These are phyloP conservation scores for Eubucco bourcierii DNA, from an alignment of 2,113 vertebrate genomes.

Conservation along the genomic window DNA sequence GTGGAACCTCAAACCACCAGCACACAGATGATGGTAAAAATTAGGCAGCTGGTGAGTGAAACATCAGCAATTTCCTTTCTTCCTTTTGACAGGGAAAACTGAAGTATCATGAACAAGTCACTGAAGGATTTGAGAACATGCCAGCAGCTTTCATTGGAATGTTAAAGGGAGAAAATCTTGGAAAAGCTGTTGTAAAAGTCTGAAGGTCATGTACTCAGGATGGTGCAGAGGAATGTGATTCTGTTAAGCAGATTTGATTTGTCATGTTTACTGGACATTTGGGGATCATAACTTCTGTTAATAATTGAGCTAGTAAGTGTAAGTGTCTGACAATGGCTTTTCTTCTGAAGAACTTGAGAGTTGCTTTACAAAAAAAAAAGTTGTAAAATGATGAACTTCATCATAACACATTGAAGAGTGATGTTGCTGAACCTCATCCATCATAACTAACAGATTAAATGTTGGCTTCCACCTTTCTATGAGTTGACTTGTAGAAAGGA, in stretches of 20 bases:
- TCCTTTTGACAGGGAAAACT: constrained; percentile 81
- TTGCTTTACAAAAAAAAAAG: background rate
- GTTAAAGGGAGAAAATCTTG: constrained; percentile 84
- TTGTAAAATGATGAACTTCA: background rate
- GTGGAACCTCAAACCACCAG: background rate
- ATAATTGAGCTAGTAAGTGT: background rate
- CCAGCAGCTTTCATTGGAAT: constrained; percentile 87
- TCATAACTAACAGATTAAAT: background rate
- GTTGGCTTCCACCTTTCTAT: background rate
- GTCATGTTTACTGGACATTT: background rate
- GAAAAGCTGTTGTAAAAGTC: constrained; percentile 83
- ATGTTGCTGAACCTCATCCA: background rate
- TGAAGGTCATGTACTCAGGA: constrained; percentile 46
- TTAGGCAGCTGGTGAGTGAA: background rate
- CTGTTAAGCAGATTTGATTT: background rate
- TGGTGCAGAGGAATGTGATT: background rate
- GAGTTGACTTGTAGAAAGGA: background rate
- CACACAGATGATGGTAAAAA: background rate
- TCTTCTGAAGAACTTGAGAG: background rate
- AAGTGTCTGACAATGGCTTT: background rate
- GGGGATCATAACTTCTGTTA: background rate
- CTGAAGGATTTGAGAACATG: constrained; percentile 89
- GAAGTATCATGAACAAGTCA: constrained; percentile 79
- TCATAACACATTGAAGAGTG: background rate
- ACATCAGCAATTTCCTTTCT: background rate